Conservation (phyloP, 2,113 vertebrate species). For the Phalacrocorax aristotelis region DNA sequence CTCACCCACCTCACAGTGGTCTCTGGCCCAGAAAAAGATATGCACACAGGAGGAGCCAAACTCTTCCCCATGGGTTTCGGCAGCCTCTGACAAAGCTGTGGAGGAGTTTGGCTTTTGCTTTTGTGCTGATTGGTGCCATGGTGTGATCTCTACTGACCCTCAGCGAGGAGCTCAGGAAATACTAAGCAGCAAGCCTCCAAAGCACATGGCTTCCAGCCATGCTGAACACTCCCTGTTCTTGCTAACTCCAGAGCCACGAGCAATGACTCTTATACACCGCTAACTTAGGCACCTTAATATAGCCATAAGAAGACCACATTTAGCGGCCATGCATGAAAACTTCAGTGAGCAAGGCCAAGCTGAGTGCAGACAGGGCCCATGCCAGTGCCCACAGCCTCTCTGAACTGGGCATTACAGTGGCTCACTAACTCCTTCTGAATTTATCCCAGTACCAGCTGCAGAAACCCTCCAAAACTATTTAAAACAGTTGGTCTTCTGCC, state of each 20-base stretch:
- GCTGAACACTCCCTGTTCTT: not conserved
- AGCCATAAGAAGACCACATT: not conserved
- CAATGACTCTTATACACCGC: not conserved
- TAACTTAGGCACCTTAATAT: conserved; percentile 48
- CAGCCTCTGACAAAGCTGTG: not conserved
- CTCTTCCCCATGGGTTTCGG: fast-evolving
- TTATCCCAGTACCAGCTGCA: not conserved
- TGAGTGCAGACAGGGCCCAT: not conserved
- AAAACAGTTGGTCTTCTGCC: not conserved
- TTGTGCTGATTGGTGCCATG: fast-evolving
- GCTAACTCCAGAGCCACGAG: not conserved
- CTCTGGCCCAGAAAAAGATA: not conserved
- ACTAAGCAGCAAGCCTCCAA: not conserved
- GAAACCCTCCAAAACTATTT: not conserved
- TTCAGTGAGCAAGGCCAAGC: not conserved
- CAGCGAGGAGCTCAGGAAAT: not conserved
- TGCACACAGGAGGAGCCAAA: not conserved
- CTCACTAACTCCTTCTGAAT: not conserved
- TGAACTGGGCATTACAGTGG: not conserved
- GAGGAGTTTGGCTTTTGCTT: not conserved
- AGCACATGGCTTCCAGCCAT: not conserved
- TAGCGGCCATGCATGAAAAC: not conserved
- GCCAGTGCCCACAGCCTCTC: not conserved
- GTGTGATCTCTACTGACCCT: not conserved
- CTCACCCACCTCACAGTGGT: not conserved